Evolutionary conservation across 1,140 invertebrate species (phyloP), one percentile per base, ranked within the genome.

Genomic region (Drosophila gunungcola): DNA sequence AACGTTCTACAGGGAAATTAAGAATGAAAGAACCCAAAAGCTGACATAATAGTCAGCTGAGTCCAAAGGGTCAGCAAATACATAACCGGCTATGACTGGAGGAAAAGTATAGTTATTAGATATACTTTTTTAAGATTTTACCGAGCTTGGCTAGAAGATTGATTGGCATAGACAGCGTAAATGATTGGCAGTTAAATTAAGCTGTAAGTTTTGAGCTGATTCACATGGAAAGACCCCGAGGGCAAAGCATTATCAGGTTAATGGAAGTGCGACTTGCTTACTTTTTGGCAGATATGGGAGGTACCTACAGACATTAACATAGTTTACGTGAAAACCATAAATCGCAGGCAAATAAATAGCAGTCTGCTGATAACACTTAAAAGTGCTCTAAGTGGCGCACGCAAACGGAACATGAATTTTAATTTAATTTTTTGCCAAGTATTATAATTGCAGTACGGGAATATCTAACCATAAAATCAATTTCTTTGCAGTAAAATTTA

Each of bases 41-140:
- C 72, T 75, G 72, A 75, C 62, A 77, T 68, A 69, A 70, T 52
- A 70, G 36, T 32, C 29, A n/a, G 29, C 25, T 3, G 42, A 61
- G 73, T 77, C 63, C 73, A 77, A 77, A 77, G 73, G 73, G 74
- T 77, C 55, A 51, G 5, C 16, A 27, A 4, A 42, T 70, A 49
- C 69, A 70, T 70, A 41, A 27, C 55, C 36, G 5, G 16, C 27
- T 21, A 16, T 34, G 16, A 48, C 13, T 16, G 25, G 5, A 12
- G n/a, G 13, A 29, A 69, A 64, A 29, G 27, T 41, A 49, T 42
- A 57, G 49, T 55, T 70, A 42, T 70, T 57, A 43, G 34, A 29
- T 9, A 12, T 49, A 16, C 29, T 70, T 41, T 42, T 3, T 41
- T 5, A 43, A 13, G 16, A 29, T 41, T 46, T 53, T 16, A 34